Percentiles rank a stretch among this genome's conserved stretches.
These are phyloP conservation scores for Enteromius anoplus DNA, from an alignment of 2,797 vertebrate genomes.

Conservation along the genomic window DNA sequence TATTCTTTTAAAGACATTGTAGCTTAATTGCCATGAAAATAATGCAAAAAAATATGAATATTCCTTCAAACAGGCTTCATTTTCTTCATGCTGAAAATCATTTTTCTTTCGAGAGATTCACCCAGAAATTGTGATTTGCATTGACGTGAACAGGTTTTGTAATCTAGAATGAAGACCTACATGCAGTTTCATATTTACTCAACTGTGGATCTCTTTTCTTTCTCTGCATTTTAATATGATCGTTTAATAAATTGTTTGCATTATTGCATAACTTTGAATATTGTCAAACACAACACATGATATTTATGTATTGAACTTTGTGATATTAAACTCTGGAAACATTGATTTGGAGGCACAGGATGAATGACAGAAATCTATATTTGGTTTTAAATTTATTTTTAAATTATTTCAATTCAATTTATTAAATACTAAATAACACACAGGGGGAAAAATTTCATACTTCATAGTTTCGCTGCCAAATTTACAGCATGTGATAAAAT, in stretches of 20 bases:
- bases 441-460: background rate
- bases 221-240: constrained; percentile 12
- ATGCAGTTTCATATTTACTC: constrained; percentile 44
- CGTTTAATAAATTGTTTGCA: constrained; percentile 28
- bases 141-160: background rate
- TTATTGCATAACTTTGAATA: constrained; percentile 28
- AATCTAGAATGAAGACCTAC: background rate
- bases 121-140: constrained; percentile 9
- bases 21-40: background rate
- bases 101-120: background rate
- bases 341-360: constrained; percentile 27
- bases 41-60: background rate
- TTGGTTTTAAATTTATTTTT: background rate
- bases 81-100: background rate
- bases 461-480: background rate
- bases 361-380: background rate
- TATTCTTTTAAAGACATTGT: background rate
- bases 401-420: background rate
- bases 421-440: background rate
- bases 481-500: constrained; percentile 8
- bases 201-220: constrained; percentile 28
- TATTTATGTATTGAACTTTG: constrained; percentile 48
- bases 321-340: constrained; percentile 46
- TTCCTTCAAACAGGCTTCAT: background rate
- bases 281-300: constrained; percentile 44